Percentiles rank a stretch among this genome's conserved stretches.
Evolutionary conservation across 2,888 invertebrate genomes (phyloP).

Genomic region (Mystacides longicornis): DNA sequence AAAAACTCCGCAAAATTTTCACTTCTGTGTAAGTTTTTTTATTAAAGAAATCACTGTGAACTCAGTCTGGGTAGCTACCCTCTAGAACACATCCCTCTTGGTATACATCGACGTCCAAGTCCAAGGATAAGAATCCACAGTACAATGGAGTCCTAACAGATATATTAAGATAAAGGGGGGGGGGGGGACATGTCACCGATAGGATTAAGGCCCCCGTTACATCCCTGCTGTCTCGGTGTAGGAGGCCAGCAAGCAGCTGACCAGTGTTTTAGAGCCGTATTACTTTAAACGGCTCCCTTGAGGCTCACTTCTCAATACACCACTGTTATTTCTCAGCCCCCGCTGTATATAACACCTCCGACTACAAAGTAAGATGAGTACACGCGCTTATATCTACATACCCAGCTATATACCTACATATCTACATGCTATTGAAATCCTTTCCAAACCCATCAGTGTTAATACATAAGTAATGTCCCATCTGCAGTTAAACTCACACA

Average conservation of each 20-base stretch:
- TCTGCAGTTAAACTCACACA: conserved; percentile 2
- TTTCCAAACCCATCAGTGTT: neutral
- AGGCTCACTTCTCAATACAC: conserved; percentile 26
- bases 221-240: neutral
- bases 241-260: conserved; percentile 15
- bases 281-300: conserved; percentile 27
- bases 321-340: conserved; percentile 26
- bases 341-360: conserved; percentile 6
- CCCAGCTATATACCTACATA: neutral
- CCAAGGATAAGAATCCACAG: too few relatives aligned
- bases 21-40: too few relatives aligned
- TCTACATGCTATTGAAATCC: neutral
- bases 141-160: neutral
- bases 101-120: too few relatives aligned
- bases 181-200: conserved; percentile 8
- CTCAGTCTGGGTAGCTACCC: too few relatives aligned
- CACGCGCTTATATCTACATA: neutral
- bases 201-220: conserved; percentile 18
- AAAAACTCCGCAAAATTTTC: too few relatives aligned
- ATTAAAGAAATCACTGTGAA: too few relatives aligned
- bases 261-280: conserved; percentile 27
- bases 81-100: too few relatives aligned
- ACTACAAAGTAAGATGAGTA: conserved; percentile 9
- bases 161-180: conserved; percentile 4
- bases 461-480: neutral